phyloP scores from a whole-genome alignment of 2,113 vertebrate species.

The Archilochus colubris region DNA sequence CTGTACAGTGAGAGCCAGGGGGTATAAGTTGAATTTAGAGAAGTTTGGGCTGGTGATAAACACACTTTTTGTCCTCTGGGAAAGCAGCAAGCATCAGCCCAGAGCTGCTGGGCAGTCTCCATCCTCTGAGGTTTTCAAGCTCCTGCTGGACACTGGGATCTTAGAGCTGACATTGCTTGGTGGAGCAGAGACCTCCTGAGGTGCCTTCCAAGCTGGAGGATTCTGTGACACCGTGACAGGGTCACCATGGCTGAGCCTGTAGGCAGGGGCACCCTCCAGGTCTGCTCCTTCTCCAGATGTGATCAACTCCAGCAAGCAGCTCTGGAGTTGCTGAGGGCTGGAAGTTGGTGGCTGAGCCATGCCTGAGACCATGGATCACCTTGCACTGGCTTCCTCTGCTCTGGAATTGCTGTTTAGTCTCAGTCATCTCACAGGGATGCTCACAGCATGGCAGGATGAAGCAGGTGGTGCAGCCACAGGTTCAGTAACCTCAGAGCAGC shows the following conservation, averaged over 20 bases:
- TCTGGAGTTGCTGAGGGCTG: not conserved
- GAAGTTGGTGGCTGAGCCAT: not conserved
- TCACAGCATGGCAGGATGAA: not conserved
- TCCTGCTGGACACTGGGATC: not conserved
- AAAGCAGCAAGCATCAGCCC: not conserved
- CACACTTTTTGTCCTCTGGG: not conserved
- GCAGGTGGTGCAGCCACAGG: fast-evolving
- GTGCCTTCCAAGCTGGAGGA: not conserved
- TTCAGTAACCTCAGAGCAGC: not conserved
- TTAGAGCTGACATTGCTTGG: not conserved
- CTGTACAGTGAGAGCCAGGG: not conserved
- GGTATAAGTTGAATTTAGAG: not conserved
- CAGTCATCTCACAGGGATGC: not conserved
- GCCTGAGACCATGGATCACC: not conserved
- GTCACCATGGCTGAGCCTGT: not conserved
- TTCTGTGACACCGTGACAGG: not conserved
- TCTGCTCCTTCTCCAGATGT: not conserved
- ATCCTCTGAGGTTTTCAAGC: not conserved
- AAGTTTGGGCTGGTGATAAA: not conserved
- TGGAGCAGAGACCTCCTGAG: not conserved
- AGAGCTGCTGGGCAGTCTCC: not conserved
- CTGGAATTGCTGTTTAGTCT: not conserved
- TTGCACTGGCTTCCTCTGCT: not conserved
- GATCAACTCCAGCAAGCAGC: not conserved
- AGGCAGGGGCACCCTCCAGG: not conserved